These are phyloP conservation scores for Pseudomyrmex dendroicus DNA, from an alignment of 1,140 invertebrate species.

Conservation along the genomic window DNA sequence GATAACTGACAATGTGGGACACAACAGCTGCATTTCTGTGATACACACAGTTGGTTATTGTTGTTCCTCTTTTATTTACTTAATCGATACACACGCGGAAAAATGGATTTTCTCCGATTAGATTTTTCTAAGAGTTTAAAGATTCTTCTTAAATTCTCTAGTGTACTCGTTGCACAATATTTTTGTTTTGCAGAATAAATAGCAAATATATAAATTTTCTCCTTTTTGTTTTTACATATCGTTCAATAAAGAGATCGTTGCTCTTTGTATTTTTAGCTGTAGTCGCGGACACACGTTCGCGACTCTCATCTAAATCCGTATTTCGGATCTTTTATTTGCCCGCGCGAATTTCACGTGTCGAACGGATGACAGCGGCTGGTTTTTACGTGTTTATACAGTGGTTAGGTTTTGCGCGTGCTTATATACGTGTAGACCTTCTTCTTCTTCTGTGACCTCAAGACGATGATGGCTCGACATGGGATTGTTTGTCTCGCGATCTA, in stretches of 20 bases:
- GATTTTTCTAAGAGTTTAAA: too few species aligned
- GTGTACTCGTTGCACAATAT: too few species aligned
- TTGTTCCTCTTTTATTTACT: not conserved
- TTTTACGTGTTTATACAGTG: slow-evolving; percentile 19
- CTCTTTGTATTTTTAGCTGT: not conserved
- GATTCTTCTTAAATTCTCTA: too few species aligned
- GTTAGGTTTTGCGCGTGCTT: slow-evolving; percentile 26
- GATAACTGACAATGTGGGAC: not conserved
- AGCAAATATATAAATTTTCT: too few species aligned
- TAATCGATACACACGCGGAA: too few species aligned
- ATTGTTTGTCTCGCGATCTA: not conserved
- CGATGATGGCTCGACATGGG: not conserved
- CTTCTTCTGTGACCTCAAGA: slow-evolving; percentile 11
- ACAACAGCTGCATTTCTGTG: slow-evolving; percentile 2
- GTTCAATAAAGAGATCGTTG: not conserved
- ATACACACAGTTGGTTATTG: not conserved
- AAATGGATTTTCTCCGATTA: too few species aligned
- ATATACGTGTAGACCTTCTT: not conserved
- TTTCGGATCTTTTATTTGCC: slow-evolving; percentile 41
- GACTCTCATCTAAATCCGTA: slow-evolving; percentile 2
- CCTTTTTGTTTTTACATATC: too few species aligned
- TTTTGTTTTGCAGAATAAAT: too few species aligned
- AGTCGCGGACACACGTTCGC: too few species aligned
- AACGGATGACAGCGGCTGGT: not conserved
- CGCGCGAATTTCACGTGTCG: slow-evolving; percentile 15